phyloP scores from a whole-genome alignment of 2,888 invertebrate species.

The Epinotia nisella region DNA sequence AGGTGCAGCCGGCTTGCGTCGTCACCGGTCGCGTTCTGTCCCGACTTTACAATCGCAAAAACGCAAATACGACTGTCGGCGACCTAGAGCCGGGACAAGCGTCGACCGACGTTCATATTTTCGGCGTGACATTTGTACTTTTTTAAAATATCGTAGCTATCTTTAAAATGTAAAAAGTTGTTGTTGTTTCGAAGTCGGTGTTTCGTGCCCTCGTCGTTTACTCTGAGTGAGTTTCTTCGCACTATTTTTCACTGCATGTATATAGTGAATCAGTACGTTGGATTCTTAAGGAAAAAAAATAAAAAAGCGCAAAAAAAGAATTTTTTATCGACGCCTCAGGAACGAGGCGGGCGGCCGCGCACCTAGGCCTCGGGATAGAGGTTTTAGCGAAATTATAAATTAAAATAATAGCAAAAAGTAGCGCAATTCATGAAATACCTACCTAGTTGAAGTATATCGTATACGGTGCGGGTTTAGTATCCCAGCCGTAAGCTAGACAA shows the following conservation, averaged over 20 bases:
- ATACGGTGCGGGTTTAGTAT: slow-evolving; percentile 68
- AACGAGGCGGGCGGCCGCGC: slow-evolving; percentile 63
- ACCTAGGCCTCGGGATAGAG: slow-evolving; percentile 69
- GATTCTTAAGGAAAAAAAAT: slow-evolving; percentile 64
- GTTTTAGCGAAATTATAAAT: slow-evolving; percentile 76
- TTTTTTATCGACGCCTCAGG: slow-evolving; percentile 71
- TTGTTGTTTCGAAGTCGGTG: slow-evolving; percentile 66
- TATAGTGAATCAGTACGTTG: slow-evolving; percentile 66
- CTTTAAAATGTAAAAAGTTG: slow-evolving; percentile 59
- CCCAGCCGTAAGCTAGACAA: slow-evolving; percentile 79
- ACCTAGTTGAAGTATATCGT: slow-evolving; percentile 77
- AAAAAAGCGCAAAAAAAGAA: slow-evolving; percentile 71
- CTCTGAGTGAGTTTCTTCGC: slow-evolving; percentile 71
- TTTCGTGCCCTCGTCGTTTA: slow-evolving; percentile 68
- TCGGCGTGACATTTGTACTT: slow-evolving; percentile 72
- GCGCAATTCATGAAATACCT: slow-evolving; percentile 78
- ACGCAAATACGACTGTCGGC: slow-evolving; percentile 28
- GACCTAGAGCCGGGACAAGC: slow-evolving; percentile 20
- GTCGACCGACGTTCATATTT: slow-evolving; percentile 51
- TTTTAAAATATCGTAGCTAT: slow-evolving; percentile 65
- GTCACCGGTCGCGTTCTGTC: slow-evolving; percentile 20
- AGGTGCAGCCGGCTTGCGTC: slow-evolving; percentile 33
- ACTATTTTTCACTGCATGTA: slow-evolving; percentile 76
- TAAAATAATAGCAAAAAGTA: slow-evolving; percentile 74
- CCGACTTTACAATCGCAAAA: slow-evolving; percentile 21